Base-by-base conservation (phyloP, 2,888 invertebrate species). In the Mythimna ferrago region DNA sequence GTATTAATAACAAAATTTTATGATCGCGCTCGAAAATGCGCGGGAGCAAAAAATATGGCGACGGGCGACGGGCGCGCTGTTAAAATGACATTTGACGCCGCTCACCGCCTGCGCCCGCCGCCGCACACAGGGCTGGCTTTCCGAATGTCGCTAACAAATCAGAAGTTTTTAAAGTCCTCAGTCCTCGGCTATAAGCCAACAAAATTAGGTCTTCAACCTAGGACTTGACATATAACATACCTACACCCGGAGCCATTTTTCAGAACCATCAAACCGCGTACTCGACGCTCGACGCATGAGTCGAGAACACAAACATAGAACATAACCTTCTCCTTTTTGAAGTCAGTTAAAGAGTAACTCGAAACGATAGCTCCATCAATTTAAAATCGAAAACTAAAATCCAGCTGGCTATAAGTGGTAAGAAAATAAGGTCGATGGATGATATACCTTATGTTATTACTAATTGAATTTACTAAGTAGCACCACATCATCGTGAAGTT, bases 1-100 rank as follows among this genome's bases (percentile, higher is more conserved):
- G 95, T 93, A 95, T 94, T 94, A 94, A 94, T 94, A 94, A 94
- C 93, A 93, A 93, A 83, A 90, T 91, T 95, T 95, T 96, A 95
- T 91, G 94, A 94, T 84, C 87, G 88, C 85, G 85, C 88, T 87
- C 86, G 86, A 90, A 91, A 89, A 93, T 93, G 91, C 90, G 91
- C 93, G 93, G 92, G 91, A 90, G 92, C 91, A 92, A 94, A 94
- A 94, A 94, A 91, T 89, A 88, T 88, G 87, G 88, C 86, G 87
- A 78, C 80, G 87, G 87, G 88, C 86, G 87, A 78, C 80, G 87
- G 89, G 88, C 84, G 87, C 86, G 92, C 90, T 91, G 92, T 93
- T 93, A 94, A 93, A 93, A 88, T 93, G 94, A 92, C 93, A 95
- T 92, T 89, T 86, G 95, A 95, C 90, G 84, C 80, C 85, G 83